Percentiles rank a stretch among this genome's conserved stretches.
These are phyloP conservation scores for Otolemur garnettii DNA, from an alignment of 2,113 vertebrate genomes.

Conservation along the genomic window DNA sequence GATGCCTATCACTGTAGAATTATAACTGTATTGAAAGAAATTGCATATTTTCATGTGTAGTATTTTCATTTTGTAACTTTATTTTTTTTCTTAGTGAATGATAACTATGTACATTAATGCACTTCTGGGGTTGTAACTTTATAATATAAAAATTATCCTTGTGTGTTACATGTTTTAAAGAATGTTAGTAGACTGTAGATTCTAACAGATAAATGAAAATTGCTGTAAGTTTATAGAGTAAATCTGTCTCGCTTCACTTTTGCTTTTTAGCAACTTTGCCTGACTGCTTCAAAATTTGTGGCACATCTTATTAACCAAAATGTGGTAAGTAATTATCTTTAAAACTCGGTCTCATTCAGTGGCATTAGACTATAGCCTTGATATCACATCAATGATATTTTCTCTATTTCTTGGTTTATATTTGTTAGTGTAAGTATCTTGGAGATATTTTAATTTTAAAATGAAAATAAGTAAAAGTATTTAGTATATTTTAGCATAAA, in stretches of 20 bases:
- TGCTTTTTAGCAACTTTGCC: conserved; percentile 95
- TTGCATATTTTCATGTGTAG: neutral
- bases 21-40: neutral
- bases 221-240: conserved; percentile 31
- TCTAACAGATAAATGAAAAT: neutral
- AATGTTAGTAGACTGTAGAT: neutral
- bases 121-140: neutral
- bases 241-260: conserved; percentile 64
- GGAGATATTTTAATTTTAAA: conserved; percentile 54
- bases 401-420: neutral
- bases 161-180: conserved; percentile 7
- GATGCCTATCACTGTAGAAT: neutral
- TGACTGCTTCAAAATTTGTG: conserved; percentile 98
- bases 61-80: conserved; percentile 1
- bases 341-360: neutral
- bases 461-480: neutral
- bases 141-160: conserved; percentile 1
- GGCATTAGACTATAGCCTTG: neutral
- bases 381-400: neutral
- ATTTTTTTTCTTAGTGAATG: too few relatives aligned
- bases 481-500: conserved; percentile 24
- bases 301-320: conserved; percentile 99
- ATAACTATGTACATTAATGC: too few relatives aligned
- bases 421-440: neutral
- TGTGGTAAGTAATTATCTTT: conserved; percentile 91